phyloP scores from a whole-genome alignment of 92 coral and sea anemone genomes.

The Epizoanthus fatuus region DNA sequence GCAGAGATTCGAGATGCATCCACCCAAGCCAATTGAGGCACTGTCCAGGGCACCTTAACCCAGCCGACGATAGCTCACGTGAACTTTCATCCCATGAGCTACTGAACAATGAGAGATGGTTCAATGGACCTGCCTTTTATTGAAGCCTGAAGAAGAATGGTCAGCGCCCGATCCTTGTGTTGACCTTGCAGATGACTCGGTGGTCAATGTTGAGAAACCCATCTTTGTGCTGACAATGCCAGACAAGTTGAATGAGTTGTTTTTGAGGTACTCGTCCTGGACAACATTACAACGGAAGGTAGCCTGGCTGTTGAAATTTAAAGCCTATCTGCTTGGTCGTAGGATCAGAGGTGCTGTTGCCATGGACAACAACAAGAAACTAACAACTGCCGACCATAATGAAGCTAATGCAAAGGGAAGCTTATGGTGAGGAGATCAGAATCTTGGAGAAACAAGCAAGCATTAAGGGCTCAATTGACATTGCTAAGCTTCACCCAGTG shows the following conservation, averaged over 20 bases:
- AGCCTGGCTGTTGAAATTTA: constrained; percentile 58
- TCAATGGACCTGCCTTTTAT: constrained; percentile 63
- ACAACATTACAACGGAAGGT: constrained; percentile 22
- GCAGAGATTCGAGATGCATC: constrained; percentile 57
- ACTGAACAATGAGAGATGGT: constrained; percentile 52
- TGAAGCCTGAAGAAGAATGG: constrained; percentile 48
- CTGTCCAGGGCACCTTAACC: constrained; percentile 43
- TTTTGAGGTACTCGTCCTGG: constrained; percentile 63
- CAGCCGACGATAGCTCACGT: constrained; percentile 60
- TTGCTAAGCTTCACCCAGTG: constrained; percentile 45
- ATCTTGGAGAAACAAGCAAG: constrained; percentile 32
- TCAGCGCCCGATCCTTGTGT: constrained; percentile 30
- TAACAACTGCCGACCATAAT: constrained; percentile 50
- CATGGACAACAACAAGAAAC: constrained; percentile 26
- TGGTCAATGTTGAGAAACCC: constrained; percentile 41
- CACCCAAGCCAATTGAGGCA: constrained; percentile 46
- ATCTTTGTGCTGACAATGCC: constrained; percentile 25
- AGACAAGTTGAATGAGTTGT: constrained; percentile 40
- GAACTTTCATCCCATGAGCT: constrained; percentile 42
- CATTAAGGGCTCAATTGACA: constrained; percentile 27
- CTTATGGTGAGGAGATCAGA: constrained; percentile 43
- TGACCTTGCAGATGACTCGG: constrained; percentile 19
- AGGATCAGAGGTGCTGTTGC: not conserved
- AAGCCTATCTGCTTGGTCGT: constrained; percentile 32
- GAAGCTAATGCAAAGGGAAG: constrained; percentile 36